phyloP scores from a whole-genome alignment of 1,140 invertebrate genomes.

The Heliconius melpomene region DNA sequence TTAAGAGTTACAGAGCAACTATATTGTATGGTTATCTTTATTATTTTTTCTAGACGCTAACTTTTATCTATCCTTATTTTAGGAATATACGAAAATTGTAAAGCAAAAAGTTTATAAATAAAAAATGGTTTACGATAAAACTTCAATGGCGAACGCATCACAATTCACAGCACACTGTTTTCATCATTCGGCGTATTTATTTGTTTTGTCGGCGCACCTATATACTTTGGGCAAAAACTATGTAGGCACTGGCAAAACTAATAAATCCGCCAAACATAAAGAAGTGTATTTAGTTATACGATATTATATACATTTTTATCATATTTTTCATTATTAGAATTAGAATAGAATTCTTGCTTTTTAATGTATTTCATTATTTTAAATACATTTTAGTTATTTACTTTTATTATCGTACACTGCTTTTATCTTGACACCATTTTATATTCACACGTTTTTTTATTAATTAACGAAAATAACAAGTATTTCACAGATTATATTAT shows the following conservation, averaged over 20 bases:
- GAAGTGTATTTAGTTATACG: no score
- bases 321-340: not conserved
- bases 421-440: not conserved
- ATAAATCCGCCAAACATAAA: no score
- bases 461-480: not conserved
- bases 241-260: no score
- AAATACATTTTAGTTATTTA: not conserved
- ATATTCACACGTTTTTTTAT: not conserved
- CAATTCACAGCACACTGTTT: constrained; percentile 13
- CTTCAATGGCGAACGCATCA: not conserved
- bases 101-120: not conserved
- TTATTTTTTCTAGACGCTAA: not conserved
- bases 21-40: not conserved
- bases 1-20: not conserved
- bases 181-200: constrained; percentile 33
- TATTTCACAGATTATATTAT: not conserved
- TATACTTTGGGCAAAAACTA: not conserved
- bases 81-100: not conserved
- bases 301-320: no score
- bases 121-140: not conserved
- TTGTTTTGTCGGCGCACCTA: constrained; percentile 21
- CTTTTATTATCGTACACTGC: not conserved
- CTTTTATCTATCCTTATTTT: not conserved
- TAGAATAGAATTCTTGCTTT: not conserved
- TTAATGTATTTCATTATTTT: not conserved